phyloP scores from a whole-genome alignment of 2,888 invertebrate species.

The Hermaeophaga mercurialis region DNA sequence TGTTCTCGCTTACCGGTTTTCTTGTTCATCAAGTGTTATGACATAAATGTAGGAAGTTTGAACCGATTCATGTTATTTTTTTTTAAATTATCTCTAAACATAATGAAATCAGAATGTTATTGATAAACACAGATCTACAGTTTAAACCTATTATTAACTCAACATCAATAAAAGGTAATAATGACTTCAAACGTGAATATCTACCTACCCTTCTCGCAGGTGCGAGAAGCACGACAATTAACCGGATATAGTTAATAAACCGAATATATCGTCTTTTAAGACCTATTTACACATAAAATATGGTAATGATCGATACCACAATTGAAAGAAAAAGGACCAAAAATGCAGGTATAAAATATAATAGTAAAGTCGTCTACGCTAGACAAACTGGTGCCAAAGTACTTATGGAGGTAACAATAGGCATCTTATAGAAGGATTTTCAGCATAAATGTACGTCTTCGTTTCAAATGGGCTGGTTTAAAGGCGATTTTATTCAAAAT shows the following conservation, averaged over 20 bases:
- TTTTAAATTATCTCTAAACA: no score
- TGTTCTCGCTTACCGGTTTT: no score
- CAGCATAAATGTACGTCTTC: neutral
- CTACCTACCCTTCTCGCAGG: conserved; percentile 32
- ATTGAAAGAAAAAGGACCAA: conserved; percentile 14
- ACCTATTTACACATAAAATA: conserved; percentile 35
- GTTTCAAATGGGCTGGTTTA: no score
- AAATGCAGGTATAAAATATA: conserved; percentile 13
- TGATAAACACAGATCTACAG: no score
- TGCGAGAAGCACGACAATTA: conserved; percentile 39
- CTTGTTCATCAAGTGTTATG: no score
- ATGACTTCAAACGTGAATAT: conserved; percentile 10
- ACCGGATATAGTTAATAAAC: conserved; percentile 44
- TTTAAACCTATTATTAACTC: no score
- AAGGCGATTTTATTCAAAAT: no score
- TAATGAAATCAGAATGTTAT: no score
- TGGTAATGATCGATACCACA: conserved; percentile 31
- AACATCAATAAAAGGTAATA: conserved; percentile 12
- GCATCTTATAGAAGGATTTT: neutral
- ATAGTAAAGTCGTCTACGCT: conserved; percentile 24
- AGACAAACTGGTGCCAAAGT: conserved; percentile 38
- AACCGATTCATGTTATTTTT: no score
- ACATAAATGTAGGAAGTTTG: no score
- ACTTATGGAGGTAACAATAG: neutral
- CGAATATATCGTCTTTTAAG: conserved; percentile 19